Conservation (phyloP, 2,888 invertebrate genomes). For the Drosophila tanythrix region DNA sequence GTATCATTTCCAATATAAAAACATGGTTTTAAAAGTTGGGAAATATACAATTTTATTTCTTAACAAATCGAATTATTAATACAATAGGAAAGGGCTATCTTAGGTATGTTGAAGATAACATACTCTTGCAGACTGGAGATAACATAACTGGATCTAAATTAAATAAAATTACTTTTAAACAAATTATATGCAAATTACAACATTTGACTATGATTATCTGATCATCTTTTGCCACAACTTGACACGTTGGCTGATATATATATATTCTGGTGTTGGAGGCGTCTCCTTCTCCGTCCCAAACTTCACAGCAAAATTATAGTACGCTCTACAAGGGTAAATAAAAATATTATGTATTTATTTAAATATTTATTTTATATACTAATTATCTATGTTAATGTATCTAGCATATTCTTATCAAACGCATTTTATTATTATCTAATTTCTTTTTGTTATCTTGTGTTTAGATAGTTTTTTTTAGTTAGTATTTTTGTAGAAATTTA, state of each 20-base stretch:
- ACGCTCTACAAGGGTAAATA: not conserved
- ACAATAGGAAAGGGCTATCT: not conserved
- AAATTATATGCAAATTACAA: not conserved
- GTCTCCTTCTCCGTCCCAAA: not conserved
- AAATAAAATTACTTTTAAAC: not conserved
- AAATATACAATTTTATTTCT: not conserved
- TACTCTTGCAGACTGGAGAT: not conserved
- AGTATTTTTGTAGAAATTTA: no score
- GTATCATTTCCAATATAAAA: not conserved
- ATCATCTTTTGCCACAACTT: not conserved
- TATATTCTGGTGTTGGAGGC: no score
- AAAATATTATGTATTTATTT: not conserved
- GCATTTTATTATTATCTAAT: not conserved
- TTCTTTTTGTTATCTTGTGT: not conserved
- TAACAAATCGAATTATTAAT: not conserved
- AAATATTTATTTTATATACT: not conserved
- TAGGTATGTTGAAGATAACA: not conserved
- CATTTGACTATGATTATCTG: not conserved
- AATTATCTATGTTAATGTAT: not conserved
- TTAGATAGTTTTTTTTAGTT: not conserved
- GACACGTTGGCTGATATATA: not conserved
- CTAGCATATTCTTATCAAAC: not conserved
- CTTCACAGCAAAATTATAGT: not conserved
- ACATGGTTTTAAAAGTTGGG: not conserved
- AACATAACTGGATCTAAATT: not conserved